phyloP scores from a whole-genome alignment of 2,888 invertebrate species.

The Cerastoderma edule region DNA sequence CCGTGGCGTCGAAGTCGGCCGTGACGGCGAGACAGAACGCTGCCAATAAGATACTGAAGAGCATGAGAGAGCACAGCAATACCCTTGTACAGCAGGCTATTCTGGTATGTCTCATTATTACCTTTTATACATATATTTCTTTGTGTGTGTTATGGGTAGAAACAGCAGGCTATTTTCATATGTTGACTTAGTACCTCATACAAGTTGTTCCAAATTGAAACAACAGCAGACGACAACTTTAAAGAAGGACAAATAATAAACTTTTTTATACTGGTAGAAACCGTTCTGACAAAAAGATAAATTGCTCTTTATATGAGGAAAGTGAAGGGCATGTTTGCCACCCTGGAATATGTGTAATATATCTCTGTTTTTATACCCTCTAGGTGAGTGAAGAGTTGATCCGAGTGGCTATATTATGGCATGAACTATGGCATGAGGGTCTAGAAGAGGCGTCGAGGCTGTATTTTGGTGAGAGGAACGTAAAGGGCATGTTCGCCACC shows the following conservation, averaged over 20 bases:
- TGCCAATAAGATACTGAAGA: slow-evolving; percentile 96
- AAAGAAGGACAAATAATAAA: too few relatives aligned
- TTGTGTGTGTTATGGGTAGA: too few relatives aligned
- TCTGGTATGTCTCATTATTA: slow-evolving; percentile 94
- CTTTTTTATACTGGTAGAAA: too few relatives aligned
- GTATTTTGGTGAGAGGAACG: slow-evolving; percentile 97
- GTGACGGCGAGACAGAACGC: slow-evolving; percentile 87
- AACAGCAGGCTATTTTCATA: too few relatives aligned
- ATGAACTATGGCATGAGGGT: slow-evolving; percentile 99
- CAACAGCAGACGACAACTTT: too few relatives aligned
- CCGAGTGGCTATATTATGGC: slow-evolving; percentile 99
- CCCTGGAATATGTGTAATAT: background rate
- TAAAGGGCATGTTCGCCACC: slow-evolving; percentile 97
- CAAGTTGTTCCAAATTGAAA: too few relatives aligned
- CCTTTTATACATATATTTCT: too few relatives aligned
- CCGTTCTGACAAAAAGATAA: too few relatives aligned
- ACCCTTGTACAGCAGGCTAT: slow-evolving; percentile 97
- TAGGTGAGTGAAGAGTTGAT: slow-evolving; percentile 95
- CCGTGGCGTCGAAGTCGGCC: slow-evolving; percentile 94
- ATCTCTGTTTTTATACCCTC: background rate
- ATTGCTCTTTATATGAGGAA: too few relatives aligned
- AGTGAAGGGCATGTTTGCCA: too few relatives aligned
- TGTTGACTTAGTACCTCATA: too few relatives aligned
- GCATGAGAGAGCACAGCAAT: slow-evolving; percentile 97
- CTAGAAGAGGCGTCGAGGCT: slow-evolving; percentile 92